A percentile compares a stretch with the other conserved stretches of the same genome.
Evolutionary conservation across 2,888 invertebrate species (phyloP).

Genomic region (Heliconius charithonia): DNA sequence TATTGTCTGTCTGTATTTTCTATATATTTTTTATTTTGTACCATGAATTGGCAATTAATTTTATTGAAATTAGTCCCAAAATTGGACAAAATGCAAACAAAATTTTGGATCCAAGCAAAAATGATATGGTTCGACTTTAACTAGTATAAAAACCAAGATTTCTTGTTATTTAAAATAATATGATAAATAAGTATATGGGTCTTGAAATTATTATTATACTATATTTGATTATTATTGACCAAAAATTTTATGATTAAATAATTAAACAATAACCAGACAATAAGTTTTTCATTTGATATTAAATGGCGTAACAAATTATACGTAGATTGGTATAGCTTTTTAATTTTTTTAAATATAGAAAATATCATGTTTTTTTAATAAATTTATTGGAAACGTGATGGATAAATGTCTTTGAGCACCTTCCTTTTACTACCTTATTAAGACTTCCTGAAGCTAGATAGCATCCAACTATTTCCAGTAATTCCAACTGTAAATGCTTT

Average conservation of each 20-base stretch:
- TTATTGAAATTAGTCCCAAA: not conserved
- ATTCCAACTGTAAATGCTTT: not conserved
- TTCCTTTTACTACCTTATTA: not conserved
- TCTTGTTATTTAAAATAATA: not conserved
- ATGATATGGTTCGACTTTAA: not conserved
- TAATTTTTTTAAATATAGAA: too few relatives aligned
- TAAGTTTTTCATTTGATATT: not conserved
- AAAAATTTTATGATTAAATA: not conserved
- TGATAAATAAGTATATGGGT: not conserved
- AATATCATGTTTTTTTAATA: too few relatives aligned
- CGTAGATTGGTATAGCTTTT: too few relatives aligned
- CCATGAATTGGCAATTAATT: not conserved
- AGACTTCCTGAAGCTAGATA: not conserved
- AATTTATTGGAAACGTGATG: not conserved
- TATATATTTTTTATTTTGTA: not conserved
- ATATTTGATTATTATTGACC: not conserved
- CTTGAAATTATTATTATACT: not conserved
- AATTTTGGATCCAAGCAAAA: not conserved
- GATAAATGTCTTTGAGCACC: not conserved
- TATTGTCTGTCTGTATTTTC: not conserved
- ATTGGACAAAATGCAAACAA: constrained; percentile 2
- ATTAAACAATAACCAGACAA: not conserved
- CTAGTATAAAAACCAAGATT: not conserved
- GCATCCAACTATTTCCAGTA: not conserved
- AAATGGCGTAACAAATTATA: too few relatives aligned